Evolutionary conservation across 2,797 vertebrate genomes (phyloP), one percentile per base, ranked within the genome.

Genomic region (Silurus lanzhouensis): DNA sequence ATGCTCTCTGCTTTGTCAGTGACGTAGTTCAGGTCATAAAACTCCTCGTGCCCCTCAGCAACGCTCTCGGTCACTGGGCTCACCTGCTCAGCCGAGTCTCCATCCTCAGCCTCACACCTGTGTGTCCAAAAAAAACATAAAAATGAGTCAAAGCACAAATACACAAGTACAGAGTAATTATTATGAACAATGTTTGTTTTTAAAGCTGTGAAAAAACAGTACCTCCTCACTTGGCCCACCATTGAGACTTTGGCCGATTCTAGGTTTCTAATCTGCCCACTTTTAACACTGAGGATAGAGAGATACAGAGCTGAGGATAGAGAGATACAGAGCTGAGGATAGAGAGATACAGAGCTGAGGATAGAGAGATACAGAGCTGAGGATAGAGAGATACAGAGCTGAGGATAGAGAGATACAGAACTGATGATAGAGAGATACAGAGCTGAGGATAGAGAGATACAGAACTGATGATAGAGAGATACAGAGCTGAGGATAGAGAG

Each of bases 231-330:
- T 90, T 95, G 94, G 82, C 94, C 94, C 48, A 91, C 92, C 93
- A 95, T 89, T 0, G 94, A 95, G 22, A 95, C 94, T 87, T 91
- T 88, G 78, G 94, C 94, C 48, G 94, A 94, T 83, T 94, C 93
- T 82, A 94, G 89, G 89, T 95, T 95, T 81, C 92, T 90, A 81
- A 94, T 95, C 87, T 94, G 93, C 8, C 94, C 94, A 0, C 94
- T 94, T 77, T 94, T 94, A 5, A 94, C 90, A 0, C 94, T 95
- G 48, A 52, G 48, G 10, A 52, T 52, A 10, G 48, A 52, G 48
- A 52, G 48, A 52, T 52, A 84, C 61, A 46, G 83, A 58, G 0
- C 19, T 46, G 12, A 83, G 2, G 31, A 84, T 20, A 38, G 15
- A 6, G 27, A 31, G 27, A 46, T 57, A 25, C 2, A 68, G 19